phyloP scores from a whole-genome alignment of 2,113 vertebrate species.

The Lamprologus speciosus region DNA sequence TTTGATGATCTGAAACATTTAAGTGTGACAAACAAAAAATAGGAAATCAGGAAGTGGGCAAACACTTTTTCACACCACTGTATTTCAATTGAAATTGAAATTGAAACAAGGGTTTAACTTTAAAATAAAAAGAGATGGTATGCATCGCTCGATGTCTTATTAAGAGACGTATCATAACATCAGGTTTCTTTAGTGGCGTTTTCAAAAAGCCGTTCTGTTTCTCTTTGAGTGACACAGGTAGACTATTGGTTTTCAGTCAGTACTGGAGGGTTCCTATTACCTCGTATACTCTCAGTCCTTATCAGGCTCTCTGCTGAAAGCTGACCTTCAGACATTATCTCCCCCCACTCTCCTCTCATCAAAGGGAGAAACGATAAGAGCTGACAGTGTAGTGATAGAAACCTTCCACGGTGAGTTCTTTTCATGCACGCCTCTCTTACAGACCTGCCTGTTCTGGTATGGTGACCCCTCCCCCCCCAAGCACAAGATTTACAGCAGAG shows the following conservation, averaged over 20 bases:
- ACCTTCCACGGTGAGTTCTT: neutral
- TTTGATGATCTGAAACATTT: neutral
- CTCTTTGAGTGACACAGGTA: neutral
- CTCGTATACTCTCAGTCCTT: conserved; percentile 6
- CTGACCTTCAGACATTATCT: conserved; percentile 58
- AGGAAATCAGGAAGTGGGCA: neutral
- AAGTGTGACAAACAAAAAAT: neutral
- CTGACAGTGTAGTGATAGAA: conserved; percentile 42
- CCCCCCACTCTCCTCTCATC: conserved; percentile 39
- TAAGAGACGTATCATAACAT: neutral
- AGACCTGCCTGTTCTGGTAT: neutral
- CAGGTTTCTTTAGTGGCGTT: neutral
- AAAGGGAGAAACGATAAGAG: conserved; percentile 52
- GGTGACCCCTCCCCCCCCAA: neutral
- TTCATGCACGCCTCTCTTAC: neutral
- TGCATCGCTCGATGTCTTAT: neutral
- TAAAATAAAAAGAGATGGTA: neutral
- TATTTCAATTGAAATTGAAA: neutral
- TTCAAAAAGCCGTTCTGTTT: neutral
- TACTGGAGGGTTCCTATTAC: neutral
- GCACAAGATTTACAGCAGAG: conserved; percentile 25
- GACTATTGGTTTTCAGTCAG: neutral
- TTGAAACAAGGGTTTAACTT: neutral
- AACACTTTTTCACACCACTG: neutral
- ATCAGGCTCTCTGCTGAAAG: conserved; percentile 45